phyloP scores from a whole-genome alignment of 2,797 vertebrate species.

The Setipinna tenuifilis region DNA sequence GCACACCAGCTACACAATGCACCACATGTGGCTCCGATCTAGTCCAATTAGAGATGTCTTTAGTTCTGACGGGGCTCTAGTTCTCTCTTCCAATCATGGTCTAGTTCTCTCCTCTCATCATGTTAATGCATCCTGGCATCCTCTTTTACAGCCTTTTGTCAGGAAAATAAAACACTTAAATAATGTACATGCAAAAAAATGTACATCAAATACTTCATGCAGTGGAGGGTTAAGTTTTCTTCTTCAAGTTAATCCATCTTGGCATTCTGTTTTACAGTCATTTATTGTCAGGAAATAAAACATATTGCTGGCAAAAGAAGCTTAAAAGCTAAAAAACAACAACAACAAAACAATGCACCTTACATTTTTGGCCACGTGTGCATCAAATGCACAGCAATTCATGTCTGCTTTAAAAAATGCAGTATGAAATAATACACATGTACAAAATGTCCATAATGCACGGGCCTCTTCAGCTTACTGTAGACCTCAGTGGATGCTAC shows the following conservation, averaged over 20 bases:
- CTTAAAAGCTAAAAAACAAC: neutral
- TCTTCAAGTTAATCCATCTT: neutral
- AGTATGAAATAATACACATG: neutral
- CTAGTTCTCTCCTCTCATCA: neutral
- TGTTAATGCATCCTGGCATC: neutral
- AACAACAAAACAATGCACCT: neutral
- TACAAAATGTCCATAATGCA: neutral
- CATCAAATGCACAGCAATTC: neutral
- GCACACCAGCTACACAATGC: neutral
- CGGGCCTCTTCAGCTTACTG: neutral
- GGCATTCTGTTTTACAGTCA: neutral
- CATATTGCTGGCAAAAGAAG: neutral
- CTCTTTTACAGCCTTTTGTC: neutral
- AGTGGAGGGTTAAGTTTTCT: no score
- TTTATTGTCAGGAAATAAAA: neutral
- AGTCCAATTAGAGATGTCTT: neutral
- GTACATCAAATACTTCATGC: no score
- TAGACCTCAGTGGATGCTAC: neutral
- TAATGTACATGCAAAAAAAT: neutral
- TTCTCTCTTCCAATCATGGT: neutral
- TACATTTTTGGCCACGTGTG: neutral
- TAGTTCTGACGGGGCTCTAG: neutral
- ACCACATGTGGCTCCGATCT: neutral
- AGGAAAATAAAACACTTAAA: neutral
- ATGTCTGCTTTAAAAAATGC: neutral